Base-by-base conservation (phyloP, 2,113 vertebrate species). In the Thalassoma bifasciatum region DNA sequence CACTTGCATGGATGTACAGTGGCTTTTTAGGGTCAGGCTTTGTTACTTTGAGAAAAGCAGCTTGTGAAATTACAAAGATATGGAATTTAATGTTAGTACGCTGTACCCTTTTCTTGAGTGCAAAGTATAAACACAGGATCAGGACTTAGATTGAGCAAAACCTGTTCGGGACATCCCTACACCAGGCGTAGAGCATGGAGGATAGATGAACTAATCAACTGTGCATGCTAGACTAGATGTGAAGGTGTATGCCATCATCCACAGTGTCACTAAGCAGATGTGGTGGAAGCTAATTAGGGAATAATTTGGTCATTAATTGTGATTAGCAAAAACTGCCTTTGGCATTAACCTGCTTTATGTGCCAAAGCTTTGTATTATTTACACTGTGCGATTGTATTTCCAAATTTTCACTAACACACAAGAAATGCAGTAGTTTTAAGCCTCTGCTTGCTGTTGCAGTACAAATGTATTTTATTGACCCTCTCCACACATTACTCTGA, bases 401-500 rank as follows among this genome's bases (percentile, higher is more conserved):
- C 0, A 71, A 71, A 86, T 81, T 74, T 64, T 46, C 50, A 85
- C 73, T 87, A 85, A 87, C 66, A 69, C n/a, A 54, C 38, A 34
- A 34, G 21, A 75, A 70, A 68, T 82, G 51, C 78, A 47, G 49
- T 74, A 80, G 69, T 60, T 30, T 59, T 77, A 58, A 72, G 75
- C 62, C 74, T 86, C 75, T 88, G 79, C 87, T 81, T 83, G 81
- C 84, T 85, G 72, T 88, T 86, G 84, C 75, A 76, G 81, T 85
- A 70, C 80, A 75, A 85, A 84, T 85, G 75, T 73, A 77, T 88
- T 90, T 80, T 70, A 76, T 65, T 86, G 84, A 90, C 87, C 91
- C 87, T 93, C 84, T 92, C 92, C 92, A 93, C 85, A 91, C 82
- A 83, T 96, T 94, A 95, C 95, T 93, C 95, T 95, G 93, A 95